A percentile compares a stretch with the other conserved stretches of the same genome.
These are phyloP conservation scores for Chinchilla lanigera DNA, from an alignment of 2,113 vertebrate genomes.

Conservation along the genomic window DNA sequence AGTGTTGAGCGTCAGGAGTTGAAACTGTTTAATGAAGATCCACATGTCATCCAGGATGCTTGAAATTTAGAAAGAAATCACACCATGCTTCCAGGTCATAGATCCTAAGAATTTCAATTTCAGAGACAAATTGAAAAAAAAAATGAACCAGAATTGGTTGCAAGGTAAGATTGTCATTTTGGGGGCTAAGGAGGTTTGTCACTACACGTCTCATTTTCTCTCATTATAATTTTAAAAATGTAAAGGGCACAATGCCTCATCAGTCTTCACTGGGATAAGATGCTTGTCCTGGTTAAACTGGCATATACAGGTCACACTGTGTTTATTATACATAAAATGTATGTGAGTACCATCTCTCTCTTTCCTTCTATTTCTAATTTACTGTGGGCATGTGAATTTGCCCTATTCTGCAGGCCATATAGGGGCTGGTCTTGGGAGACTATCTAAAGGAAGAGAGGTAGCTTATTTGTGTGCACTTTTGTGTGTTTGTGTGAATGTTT, in stretches of 20 bases:
- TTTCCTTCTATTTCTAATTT: background rate
- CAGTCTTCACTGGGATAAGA: background rate
- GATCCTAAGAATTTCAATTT: slow-evolving; percentile 31
- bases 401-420: background rate
- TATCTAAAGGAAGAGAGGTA: background rate
- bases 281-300: background rate
- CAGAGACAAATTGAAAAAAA: slow-evolving; percentile 10
- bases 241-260: background rate
- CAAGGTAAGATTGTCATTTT: background rate
- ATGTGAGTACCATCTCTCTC: background rate
- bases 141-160: background rate
- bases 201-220: background rate
- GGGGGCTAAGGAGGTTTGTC: background rate
- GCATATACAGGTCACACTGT: background rate
- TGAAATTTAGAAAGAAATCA: slow-evolving; percentile 6
- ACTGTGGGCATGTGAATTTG: background rate
- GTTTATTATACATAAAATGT: background rate
- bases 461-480: background rate
- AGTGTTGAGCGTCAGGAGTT: background rate
- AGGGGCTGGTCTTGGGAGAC: background rate
- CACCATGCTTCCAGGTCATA: background rate
- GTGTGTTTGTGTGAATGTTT: background rate
- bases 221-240: background rate
- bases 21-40: background rate
- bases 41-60: background rate